Evolutionary conservation across 2,888 invertebrate species (phyloP).

Genomic region (Drosophila monieri): DNA sequence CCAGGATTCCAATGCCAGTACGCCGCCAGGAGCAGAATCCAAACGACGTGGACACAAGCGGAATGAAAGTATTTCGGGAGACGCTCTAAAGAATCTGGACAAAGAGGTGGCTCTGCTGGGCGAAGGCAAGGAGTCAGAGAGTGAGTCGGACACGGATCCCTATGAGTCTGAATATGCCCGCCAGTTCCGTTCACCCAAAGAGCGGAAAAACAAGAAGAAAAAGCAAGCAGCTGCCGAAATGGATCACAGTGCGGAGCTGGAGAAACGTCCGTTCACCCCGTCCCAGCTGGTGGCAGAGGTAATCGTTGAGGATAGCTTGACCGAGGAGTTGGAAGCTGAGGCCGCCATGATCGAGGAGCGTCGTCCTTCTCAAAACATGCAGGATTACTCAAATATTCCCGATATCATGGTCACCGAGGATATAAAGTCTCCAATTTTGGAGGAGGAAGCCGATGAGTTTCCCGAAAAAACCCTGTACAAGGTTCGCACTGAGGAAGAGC

Average conservation of each 20-base stretch:
- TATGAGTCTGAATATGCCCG: constrained; percentile 85
- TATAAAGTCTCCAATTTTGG: constrained; percentile 77
- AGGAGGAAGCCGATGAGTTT: constrained; percentile 80
- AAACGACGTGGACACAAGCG: constrained; percentile 85
- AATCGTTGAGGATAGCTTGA: constrained; percentile 82
- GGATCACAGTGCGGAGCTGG: constrained; percentile 80
- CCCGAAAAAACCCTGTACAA: constrained; percentile 81
- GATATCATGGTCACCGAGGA: constrained; percentile 83
- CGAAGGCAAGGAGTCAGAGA: constrained; percentile 84
- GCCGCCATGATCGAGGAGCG: constrained; percentile 74
- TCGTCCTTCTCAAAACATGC: constrained; percentile 83
- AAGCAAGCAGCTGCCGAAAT: constrained; percentile 82
- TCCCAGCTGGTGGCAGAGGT: constrained; percentile 82
- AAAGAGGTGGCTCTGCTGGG: constrained; percentile 68
- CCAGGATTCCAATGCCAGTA: constrained; percentile 65
- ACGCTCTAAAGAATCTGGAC: constrained; percentile 74
- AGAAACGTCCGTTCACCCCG: constrained; percentile 82
- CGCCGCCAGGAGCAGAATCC: constrained; percentile 72
- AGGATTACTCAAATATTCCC: constrained; percentile 83
- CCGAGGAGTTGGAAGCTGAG: constrained; percentile 83
- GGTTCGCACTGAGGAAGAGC: constrained; percentile 82
- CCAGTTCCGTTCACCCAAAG: constrained; percentile 82
- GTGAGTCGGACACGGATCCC: constrained; percentile 84
- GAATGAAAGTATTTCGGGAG: constrained; percentile 84
- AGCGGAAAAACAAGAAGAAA: constrained; percentile 81